phyloP scores from a whole-genome alignment of 2,797 vertebrate genomes.

The Ibycter americanus region DNA sequence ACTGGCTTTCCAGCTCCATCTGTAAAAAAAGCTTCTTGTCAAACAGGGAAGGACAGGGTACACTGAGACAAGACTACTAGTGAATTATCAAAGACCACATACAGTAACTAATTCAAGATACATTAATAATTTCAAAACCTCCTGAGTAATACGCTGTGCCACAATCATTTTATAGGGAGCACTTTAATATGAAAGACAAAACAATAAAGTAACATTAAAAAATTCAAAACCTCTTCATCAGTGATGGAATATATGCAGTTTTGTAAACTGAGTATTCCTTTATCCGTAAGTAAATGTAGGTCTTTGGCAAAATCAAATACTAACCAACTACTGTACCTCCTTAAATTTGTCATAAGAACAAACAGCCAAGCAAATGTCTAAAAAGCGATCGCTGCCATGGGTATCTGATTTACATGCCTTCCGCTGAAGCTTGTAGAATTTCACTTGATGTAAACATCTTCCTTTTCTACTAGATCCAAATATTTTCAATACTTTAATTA shows the following conservation, averaged over 20 bases:
- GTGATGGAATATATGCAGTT: not conserved
- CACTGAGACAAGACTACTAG: not conserved
- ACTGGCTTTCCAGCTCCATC: not conserved
- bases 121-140: not conserved
- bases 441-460: not conserved
- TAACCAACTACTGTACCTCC: not conserved
- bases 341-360: not conserved
- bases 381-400: not conserved
- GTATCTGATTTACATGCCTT: not conserved
- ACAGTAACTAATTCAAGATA: not conserved
- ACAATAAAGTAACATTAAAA: not conserved
- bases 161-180: not conserved
- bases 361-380: not conserved
- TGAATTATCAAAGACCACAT: not conserved
- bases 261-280: not conserved
- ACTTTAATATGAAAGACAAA: not conserved
- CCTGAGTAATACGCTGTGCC: not conserved
- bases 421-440: not conserved
- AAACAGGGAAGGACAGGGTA: not conserved
- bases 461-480: not conserved
- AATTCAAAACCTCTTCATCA: not conserved
- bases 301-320: not conserved
- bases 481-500: not conserved
- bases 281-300: not conserved
- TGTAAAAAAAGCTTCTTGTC: not conserved